Percentiles rank a stretch among this genome's conserved stretches.
Conservation (phyloP, 2,797 vertebrate species). For the Psittacula derbiana region DNA sequence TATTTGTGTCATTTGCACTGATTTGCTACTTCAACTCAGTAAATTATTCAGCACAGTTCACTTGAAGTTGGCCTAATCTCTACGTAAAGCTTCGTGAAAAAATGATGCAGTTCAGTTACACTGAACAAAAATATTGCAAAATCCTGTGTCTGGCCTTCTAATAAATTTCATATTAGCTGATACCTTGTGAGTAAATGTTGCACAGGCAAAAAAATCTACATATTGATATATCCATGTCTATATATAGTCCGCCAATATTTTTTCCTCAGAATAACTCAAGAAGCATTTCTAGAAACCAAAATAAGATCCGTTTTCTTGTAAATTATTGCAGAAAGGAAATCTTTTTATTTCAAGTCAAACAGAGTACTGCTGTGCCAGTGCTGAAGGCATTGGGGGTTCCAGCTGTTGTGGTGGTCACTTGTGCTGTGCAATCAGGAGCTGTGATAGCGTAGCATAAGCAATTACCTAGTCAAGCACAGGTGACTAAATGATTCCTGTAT, state of each 20-base stretch:
- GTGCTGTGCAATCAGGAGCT: not conserved
- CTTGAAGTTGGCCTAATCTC: not conserved
- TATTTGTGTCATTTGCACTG: not conserved
- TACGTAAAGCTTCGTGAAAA: not conserved
- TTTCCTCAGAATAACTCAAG: not conserved
- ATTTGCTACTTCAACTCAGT: not conserved
- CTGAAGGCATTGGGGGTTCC: not conserved
- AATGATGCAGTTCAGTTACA: not conserved
- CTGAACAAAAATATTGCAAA: not conserved
- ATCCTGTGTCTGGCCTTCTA: not conserved
- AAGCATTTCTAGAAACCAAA: slow-evolving; percentile 38
- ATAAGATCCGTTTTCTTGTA: not conserved
- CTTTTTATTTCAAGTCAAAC: not conserved
- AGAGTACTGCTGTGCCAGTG: not conserved
- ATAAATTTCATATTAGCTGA: not conserved
- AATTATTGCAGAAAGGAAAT: not conserved
- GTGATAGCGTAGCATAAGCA: not conserved
- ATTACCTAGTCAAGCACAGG: not conserved
- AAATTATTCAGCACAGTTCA: not conserved
- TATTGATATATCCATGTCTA: not conserved
- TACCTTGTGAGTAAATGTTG: not conserved
- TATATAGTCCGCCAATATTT: not conserved
- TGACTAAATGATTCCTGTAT: slow-evolving; percentile 7
- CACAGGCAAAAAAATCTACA: not conserved
- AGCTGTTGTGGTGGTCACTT: not conserved